These are phyloP conservation scores for Anastrepha obliqua DNA, from an alignment of 1,140 invertebrate genomes.

Conservation along the genomic window DNA sequence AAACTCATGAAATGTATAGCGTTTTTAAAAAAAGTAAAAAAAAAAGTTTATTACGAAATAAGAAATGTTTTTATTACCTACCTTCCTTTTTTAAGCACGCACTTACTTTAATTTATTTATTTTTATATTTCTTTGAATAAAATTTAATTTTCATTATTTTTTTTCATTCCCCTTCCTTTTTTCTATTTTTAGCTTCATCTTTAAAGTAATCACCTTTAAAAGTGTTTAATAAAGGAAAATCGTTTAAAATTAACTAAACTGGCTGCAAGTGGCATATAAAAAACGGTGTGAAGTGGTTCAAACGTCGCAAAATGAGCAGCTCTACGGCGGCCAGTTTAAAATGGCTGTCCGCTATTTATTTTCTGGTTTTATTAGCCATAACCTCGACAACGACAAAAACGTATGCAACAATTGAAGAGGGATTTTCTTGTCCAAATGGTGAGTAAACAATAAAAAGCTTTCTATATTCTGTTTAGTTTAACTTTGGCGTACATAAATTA, in stretches of 20 bases:
- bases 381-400: conserved; percentile 13
- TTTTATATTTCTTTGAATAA: neutral
- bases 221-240: neutral
- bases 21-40: no score
- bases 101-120: conserved; percentile 24
- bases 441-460: conserved; percentile 33
- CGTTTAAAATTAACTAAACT: conserved; percentile 33
- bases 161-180: neutral
- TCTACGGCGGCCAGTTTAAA: conserved; percentile 60
- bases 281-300: neutral
- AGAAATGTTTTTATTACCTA: neutral
- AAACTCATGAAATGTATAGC: no score
- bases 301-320: conserved; percentile 55
- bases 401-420: conserved; percentile 56
- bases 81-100: neutral
- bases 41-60: no score
- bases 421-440: conserved; percentile 62
- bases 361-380: conserved; percentile 53
- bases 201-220: conserved; percentile 35
- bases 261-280: conserved; percentile 14
- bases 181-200: conserved; percentile 16
- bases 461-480: no score
- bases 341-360: conserved; percentile 60
- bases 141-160: neutral
- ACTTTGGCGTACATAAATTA: no score